phyloP scores from a whole-genome alignment of 2,888 invertebrate genomes.

The Erebia aethiops region DNA sequence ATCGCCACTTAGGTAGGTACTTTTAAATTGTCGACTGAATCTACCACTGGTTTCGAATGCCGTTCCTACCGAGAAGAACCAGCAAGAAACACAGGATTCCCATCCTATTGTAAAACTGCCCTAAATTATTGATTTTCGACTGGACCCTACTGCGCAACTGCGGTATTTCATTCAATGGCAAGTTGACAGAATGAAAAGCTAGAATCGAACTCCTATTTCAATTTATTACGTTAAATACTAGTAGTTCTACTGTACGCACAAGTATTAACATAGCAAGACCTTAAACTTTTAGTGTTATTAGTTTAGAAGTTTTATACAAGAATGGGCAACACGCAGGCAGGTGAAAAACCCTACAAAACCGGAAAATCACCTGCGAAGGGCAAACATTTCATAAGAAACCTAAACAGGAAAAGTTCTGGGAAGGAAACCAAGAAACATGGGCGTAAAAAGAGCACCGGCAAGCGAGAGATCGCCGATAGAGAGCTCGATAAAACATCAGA shows the following conservation, averaged over 20 bases:
- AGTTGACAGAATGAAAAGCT: slow-evolving; percentile 23
- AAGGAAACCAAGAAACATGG: slow-evolving; percentile 73
- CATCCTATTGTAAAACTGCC: slow-evolving; percentile 6
- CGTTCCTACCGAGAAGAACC: too few relatives aligned
- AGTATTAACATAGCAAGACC: neutral
- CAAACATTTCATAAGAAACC: slow-evolving; percentile 81
- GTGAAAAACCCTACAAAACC: slow-evolving; percentile 77
- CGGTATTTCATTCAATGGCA: slow-evolving; percentile 20
- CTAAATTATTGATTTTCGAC: slow-evolving; percentile 34
- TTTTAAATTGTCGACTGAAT: too few relatives aligned
- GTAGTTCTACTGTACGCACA: slow-evolving; percentile 5
- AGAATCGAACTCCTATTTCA: slow-evolving; percentile 7
- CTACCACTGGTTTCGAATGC: too few relatives aligned
- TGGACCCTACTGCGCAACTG: slow-evolving; percentile 30
- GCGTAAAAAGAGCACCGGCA: slow-evolving; percentile 68
- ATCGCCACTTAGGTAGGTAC: too few relatives aligned
- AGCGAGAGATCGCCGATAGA: slow-evolving; percentile 65
- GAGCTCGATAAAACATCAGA: slow-evolving; percentile 77
- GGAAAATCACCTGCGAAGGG: slow-evolving; percentile 83
- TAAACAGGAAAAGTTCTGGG: slow-evolving; percentile 72
- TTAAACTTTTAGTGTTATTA: slow-evolving; percentile 12
- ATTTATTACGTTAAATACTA: slow-evolving; percentile 10
- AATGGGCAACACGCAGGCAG: slow-evolving; percentile 83
- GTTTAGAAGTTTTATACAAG: slow-evolving; percentile 36
- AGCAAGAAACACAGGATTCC: too few relatives aligned